Evolutionary conservation across 2,797 vertebrate species (phyloP).

Genomic region (Aphelocoma californica): DNA sequence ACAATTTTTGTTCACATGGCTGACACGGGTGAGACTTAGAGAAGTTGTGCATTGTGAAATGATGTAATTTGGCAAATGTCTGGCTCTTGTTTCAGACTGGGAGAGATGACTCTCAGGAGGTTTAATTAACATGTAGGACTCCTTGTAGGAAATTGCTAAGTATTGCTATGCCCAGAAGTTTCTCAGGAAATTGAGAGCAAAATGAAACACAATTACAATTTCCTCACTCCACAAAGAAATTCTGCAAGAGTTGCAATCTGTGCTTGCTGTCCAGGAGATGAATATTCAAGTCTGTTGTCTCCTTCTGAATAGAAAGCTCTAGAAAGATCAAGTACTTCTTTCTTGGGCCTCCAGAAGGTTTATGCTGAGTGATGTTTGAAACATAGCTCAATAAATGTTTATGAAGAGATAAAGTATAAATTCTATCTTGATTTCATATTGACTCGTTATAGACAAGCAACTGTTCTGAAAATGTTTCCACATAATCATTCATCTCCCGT

Average conservation of each 20-base stretch:
- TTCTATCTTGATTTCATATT: constrained; percentile 17
- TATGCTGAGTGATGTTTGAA: background rate
- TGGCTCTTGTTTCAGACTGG: background rate
- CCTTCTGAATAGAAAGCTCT: background rate
- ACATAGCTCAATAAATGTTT: background rate
- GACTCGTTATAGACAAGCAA: constrained; percentile 24
- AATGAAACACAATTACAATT: background rate
- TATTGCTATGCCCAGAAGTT: background rate
- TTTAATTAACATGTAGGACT: constrained; percentile 9
- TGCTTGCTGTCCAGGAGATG: background rate
- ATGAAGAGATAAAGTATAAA: background rate
- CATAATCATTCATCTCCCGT: constrained; percentile 10
- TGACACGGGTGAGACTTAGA: background rate
- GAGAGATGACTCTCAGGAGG: background rate
- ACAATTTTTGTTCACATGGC: constrained; percentile 26
- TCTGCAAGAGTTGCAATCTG: background rate
- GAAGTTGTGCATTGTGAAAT: background rate
- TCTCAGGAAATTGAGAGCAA: constrained; percentile 20
- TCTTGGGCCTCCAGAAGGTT: background rate
- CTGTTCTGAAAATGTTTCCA: constrained; percentile 16
- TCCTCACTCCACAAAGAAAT: background rate
- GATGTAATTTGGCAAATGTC: constrained; percentile 14
- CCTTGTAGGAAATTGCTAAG: background rate
- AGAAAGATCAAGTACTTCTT: background rate
- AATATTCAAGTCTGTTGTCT: background rate